Evolutionary conservation across 2,888 invertebrate species (phyloP).

Genomic region (Liopterus haemorrhoidalis): DNA sequence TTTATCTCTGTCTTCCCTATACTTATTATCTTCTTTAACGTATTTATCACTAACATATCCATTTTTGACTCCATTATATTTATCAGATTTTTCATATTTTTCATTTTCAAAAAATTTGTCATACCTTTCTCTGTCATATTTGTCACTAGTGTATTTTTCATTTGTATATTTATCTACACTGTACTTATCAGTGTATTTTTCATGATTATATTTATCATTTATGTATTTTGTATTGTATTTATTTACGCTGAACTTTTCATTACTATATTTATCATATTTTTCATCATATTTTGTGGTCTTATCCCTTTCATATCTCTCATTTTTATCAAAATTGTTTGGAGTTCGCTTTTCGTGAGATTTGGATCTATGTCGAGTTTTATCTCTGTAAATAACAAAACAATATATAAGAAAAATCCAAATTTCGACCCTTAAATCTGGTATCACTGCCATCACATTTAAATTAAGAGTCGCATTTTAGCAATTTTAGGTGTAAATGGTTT

Average conservation of each 20-base stretch:
- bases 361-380: conserved; percentile 42
- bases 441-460: too few relatives aligned
- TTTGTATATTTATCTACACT: too few relatives aligned
- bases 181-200: too few relatives aligned
- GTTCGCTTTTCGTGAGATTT: conserved; percentile 45
- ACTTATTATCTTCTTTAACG: conserved; percentile 22
- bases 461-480: too few relatives aligned
- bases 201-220: too few relatives aligned
- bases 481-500: too few relatives aligned
- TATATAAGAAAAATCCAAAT: conserved; percentile 3
- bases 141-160: too few relatives aligned
- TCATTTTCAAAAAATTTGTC: conserved; percentile 36
- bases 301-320: conserved; percentile 38
- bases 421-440: too few relatives aligned
- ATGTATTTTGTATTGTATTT: too few relatives aligned
- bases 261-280: conserved; percentile 18
- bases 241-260: too few relatives aligned
- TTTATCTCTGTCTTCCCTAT: conserved; percentile 28
- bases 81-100: conserved; percentile 37
- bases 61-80: conserved; percentile 35
- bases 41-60: conserved; percentile 25
- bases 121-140: conserved; percentile 35
- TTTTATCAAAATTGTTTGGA: conserved; percentile 44
- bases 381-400: conserved; percentile 37
- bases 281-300: conserved; percentile 32